Evolutionary conservation across 2,797 vertebrate genomes (phyloP).

Genomic region (Sarcophilus harrisii): DNA sequence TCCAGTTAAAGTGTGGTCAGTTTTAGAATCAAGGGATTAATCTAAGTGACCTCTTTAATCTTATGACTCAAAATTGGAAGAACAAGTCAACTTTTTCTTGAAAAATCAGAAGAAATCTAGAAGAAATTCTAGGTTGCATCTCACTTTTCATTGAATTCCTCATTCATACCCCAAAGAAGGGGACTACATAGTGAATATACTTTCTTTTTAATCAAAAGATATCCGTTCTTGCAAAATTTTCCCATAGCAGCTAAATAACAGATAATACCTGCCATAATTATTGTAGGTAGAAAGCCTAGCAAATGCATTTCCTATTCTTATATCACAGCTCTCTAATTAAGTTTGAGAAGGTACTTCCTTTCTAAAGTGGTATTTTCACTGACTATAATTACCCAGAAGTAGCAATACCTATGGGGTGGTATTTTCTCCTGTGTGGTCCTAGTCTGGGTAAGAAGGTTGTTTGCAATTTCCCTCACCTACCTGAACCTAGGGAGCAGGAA

Average conservation of each 20-base stretch:
- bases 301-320: neutral
- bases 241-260: neutral
- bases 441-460: neutral
- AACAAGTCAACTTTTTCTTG: neutral
- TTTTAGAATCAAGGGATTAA: neutral
- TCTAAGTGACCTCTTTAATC: neutral
- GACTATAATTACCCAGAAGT: neutral
- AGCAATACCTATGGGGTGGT: neutral
- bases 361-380: neutral
- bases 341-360: neutral
- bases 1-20: neutral
- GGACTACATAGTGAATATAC: neutral
- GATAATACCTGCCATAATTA: neutral
- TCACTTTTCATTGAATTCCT: neutral
- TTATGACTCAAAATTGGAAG: neutral
- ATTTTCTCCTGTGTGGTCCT: slow-evolving; percentile 5
- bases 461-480: neutral
- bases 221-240: neutral
- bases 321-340: neutral
- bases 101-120: neutral
- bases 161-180: neutral
- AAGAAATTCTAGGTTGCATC: neutral
- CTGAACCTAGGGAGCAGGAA: neutral
- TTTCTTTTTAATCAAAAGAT: neutral
- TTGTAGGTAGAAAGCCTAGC: neutral